Base-by-base conservation (phyloP, 2,888 invertebrate genomes). In the Brachyptera risi region DNA sequence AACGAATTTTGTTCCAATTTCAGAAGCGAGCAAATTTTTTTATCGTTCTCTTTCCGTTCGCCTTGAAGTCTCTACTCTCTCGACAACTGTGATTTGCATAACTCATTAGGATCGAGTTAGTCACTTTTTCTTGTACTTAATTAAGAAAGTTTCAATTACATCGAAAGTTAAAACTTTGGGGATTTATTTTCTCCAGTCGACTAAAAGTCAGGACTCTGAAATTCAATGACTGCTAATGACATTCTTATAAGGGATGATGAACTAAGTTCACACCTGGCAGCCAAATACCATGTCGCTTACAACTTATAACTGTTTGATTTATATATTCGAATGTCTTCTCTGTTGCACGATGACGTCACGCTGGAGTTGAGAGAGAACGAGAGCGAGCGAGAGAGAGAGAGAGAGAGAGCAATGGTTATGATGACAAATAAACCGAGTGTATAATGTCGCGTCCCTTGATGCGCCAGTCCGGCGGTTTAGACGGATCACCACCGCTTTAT, bases 71-170 rank as follows among this genome's bases (percentile, higher is more conserved):
- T 47, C 56, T 24, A 56, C 59, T 35, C 24, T 54, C 51, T 44
- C 44, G 51, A 27, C n/a, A 59, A 27, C 24, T n/a, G 59, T 59
- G 65, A 65, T 65, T 63, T 65, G 65, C 65, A 65, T 63, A 65
- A 65, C 65, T 65, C 65, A 65, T 65, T 65, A 65, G 63, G 65
- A 63, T 61, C 65, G 63, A 63, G 65, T 65, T 65, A 63, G 65
- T 61, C 60, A 63, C 63, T 65, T 63, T 59, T 57, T 56, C 65
- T 57, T 58, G 62, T 61, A 62, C 61, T 64, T 64, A 64, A 64
- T 64, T 64, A 64, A 62, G 64, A 64, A 64, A 64, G 64, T 64
- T 64, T 64, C 64, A 64, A 59, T 64, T 64, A 60, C 64, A 59
- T 40, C 27, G 56, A 59, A 60, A 61, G 44, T 47, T 54, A 54